Evolutionary conservation across 2,888 invertebrate genomes (phyloP).

Genomic region (Melikaiella ostensackeni): DNA sequence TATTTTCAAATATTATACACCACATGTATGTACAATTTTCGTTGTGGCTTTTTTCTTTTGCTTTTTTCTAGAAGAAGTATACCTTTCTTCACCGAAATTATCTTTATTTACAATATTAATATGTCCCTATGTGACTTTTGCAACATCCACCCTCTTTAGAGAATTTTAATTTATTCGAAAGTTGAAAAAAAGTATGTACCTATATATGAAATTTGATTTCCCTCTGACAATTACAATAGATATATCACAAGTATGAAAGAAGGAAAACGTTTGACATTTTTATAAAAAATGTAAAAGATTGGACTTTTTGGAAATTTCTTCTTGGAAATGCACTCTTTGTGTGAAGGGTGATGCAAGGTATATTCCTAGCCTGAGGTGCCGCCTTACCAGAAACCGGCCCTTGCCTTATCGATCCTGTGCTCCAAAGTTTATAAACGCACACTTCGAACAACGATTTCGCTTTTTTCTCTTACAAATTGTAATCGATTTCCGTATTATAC

Average conservation of each 20-base stretch:
- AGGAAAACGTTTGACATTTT: background rate
- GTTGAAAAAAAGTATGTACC: background rate
- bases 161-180: background rate
- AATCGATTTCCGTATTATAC: conserved; percentile 19
- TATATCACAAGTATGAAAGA: conserved; percentile 6
- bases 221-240: background rate
- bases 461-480: conserved; percentile 11
- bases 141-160: background rate
- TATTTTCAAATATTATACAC: background rate
- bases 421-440: background rate
- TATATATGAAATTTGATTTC: background rate
- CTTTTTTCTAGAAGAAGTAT: background rate
- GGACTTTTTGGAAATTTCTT: background rate
- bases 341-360: conserved; percentile 30
- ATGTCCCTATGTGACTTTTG: conserved; percentile 8
- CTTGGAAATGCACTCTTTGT: conserved; percentile 10
- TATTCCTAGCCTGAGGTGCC: conserved; percentile 10
- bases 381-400: conserved; percentile 18
- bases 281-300: background rate
- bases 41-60: conserved; percentile 6
- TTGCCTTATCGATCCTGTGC: conserved; percentile 24
- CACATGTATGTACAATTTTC: conserved; percentile 32
- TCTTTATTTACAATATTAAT: conserved; percentile 18
- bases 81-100: background rate
- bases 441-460: background rate